A percentile compares a stretch with the other conserved stretches of the same genome.
Conservation (phyloP, 2,113 vertebrate genomes). For the Chaetura pelagica region DNA sequence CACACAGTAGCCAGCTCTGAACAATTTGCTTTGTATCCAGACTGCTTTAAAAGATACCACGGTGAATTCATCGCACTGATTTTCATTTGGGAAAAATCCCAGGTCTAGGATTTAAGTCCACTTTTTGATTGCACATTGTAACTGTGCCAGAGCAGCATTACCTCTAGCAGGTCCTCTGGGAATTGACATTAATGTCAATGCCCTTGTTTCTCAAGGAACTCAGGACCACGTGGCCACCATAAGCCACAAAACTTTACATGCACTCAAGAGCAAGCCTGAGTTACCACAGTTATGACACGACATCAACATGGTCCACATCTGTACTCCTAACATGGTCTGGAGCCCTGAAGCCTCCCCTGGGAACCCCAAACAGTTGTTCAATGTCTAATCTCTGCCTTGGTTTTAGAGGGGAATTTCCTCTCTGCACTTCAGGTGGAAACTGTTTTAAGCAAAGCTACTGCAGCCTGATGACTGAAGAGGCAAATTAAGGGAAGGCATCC, state of each 20-base stretch:
- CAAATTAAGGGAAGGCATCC: constrained; percentile 11
- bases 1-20: background rate
- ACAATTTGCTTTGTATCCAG: constrained; percentile 17
- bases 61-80: background rate
- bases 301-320: background rate
- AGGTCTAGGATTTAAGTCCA: background rate
- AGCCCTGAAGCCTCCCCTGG: background rate
- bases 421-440: background rate
- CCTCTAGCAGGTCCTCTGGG: background rate
- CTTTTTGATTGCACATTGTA: background rate
- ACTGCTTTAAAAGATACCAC: background rate
- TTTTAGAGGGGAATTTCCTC: background rate
- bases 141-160: background rate
- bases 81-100: background rate
- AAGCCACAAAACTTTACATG: background rate
- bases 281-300: background rate
- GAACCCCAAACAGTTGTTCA: background rate
- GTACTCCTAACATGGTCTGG: background rate
- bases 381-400: background rate
- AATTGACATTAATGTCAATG: background rate
- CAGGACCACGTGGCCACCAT: background rate
- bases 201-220: background rate
- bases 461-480: background rate
- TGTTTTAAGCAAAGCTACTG: constrained; percentile 20
- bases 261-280: background rate